Evolutionary conservation across 2,888 invertebrate species (phyloP).

Genomic region (Eristalinus aeneus): DNA sequence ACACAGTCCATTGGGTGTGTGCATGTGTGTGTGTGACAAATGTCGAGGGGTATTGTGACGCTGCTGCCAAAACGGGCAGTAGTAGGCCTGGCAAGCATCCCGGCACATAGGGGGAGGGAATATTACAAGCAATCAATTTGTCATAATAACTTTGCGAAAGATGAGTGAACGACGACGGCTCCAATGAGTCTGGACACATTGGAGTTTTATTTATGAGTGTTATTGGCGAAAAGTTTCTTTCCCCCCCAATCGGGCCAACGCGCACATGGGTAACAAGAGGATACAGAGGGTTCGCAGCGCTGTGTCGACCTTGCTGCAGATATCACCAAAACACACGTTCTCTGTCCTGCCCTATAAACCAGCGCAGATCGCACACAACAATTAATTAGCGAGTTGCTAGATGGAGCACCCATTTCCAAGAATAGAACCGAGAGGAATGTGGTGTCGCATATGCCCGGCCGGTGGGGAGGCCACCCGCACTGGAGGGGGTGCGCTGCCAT

Average conservation of each 20-base stretch:
- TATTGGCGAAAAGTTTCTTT: conserved; percentile 56
- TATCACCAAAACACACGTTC: not conserved
- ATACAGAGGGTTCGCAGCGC: not conserved
- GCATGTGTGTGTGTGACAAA: not conserved
- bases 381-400: conserved; percentile 49
- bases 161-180: conserved; percentile 69
- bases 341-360: not conserved
- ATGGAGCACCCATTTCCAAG: conserved; percentile 6
- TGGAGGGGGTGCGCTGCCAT: not conserved
- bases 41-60: conserved; percentile 48
- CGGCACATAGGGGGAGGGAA: conserved; percentile 20
- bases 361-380: conserved; percentile 2
- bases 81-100: not conserved
- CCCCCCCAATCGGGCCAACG: conserved; percentile 25
- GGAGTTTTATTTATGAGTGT: conserved; percentile 65
- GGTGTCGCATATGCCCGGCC: not conserved
- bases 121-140: conserved; percentile 76
- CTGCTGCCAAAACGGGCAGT: conserved; percentile 56
- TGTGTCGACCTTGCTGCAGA: not conserved
- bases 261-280: conserved; percentile 4
- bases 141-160: conserved; percentile 73
- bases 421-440: conserved; percentile 25
- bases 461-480: not conserved
- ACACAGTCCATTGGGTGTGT: not conserved
- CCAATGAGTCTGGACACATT: conserved; percentile 70